Evolutionary conservation across 2,888 invertebrate genomes (phyloP), one percentile per base, ranked within the genome.

Genomic region (Sympetrum striolatum): DNA sequence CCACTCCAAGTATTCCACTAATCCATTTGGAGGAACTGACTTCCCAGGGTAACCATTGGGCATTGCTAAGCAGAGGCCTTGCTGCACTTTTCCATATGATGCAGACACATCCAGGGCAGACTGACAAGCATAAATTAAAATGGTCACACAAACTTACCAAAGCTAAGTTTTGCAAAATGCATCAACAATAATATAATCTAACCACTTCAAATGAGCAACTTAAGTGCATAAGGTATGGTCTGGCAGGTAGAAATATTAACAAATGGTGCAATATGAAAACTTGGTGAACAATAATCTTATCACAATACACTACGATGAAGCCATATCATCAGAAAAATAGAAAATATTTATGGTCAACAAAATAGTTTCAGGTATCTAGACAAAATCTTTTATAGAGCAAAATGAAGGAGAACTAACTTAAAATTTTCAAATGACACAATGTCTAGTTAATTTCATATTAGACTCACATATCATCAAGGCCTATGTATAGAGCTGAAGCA

Each of bases 1-100:
- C 86, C 86, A 86, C 14, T 86, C 86, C 60, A 86, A 60, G n/a
- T 86, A 86, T 60, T 86, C 86, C 37, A 86, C 86, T n/a, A 86
- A 86, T n/a, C 86, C 86, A 64, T 86, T 86, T 12, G 86, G 86
- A 37, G 86, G 86, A 31, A 60, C 86, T 35, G 86, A 60, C 60
- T 86, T 86, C 15, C 86, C 60, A 37, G 86, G 60, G 64, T 60
- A 86, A n/a, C 86, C 86, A 86, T 37, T 86, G 39, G 86, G 86
- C 86, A 86, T 60, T 64, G 86, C 86, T 60, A 80, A 31, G n/a
- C 90, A 80, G 64, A 80, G 79, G 15, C 90, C 90, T 90, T 80
- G 90, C 80, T 80, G 90, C 3, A 90, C 80, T 35, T 90, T 80
- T 44, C 73, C 80, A 90, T 80, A 79, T 44, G 44, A 80, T 18